Conservation (phyloP, 2,797 vertebrate species). For the Sus cebifrons region DNA sequence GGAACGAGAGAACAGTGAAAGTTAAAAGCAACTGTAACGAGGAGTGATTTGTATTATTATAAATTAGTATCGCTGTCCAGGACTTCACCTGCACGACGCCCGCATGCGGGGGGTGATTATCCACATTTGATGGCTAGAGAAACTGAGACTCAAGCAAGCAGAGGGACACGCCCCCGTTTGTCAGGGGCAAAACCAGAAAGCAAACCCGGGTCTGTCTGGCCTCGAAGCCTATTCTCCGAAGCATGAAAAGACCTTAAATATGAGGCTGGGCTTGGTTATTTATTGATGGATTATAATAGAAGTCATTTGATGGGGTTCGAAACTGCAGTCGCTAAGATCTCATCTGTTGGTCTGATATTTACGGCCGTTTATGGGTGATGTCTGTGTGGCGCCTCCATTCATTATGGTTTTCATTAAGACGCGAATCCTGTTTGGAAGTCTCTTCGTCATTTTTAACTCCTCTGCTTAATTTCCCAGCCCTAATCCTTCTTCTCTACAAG, state of each 20-base stretch:
- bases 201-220: background rate
- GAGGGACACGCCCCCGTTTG: background rate
- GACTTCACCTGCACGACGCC: conserved; percentile 55
- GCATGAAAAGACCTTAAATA: conserved; percentile 67
- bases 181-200: background rate
- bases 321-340: conserved; percentile 87
- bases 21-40: background rate
- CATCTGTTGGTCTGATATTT: conserved; percentile 90
- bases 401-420: conserved; percentile 91
- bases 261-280: conserved; percentile 87
- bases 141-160: background rate
- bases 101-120: conserved; percentile 23
- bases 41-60: conserved; percentile 36
- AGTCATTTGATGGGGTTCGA: conserved; percentile 88
- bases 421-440: conserved; percentile 90
- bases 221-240: conserved; percentile 20
- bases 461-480: conserved; percentile 88
- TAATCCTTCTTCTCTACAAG: conserved; percentile 85
- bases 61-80: conserved; percentile 23
- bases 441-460: conserved; percentile 91
- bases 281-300: conserved; percentile 89
- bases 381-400: conserved; percentile 88
- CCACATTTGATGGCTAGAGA: conserved; percentile 44
- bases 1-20: background rate
- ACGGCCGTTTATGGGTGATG: conserved; percentile 86